Evolutionary conservation across 2,797 vertebrate genomes (phyloP), one percentile per base, ranked within the genome.

Genomic region (Apogon talboti): DNA sequence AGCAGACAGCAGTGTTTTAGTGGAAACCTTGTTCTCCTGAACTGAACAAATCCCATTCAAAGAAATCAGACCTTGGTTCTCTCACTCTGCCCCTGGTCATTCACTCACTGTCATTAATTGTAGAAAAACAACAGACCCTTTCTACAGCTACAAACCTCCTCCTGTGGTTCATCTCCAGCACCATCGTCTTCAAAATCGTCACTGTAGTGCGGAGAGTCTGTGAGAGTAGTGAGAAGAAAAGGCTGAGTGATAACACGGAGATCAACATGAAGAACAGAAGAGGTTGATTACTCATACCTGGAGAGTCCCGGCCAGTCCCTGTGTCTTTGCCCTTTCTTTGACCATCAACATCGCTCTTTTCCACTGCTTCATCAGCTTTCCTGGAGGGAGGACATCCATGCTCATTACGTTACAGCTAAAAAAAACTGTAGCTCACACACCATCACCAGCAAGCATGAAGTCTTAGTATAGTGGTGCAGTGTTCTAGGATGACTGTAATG

Each of bases 111-210:
- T 28, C 24, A 28, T 28, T 28, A 28, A 3, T 2, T 24, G 2
- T 28, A 28, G 24, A 28, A 28, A 3, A 28, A 28, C 18, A 49
- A 38, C 43, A 40, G 24, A 28, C 13, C 30, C 4, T 40, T 30
- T 42, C 18, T 28, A n/a, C 0, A 47, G 50, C 6, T 49, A 71
- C 83, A 68, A 55, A 91, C 91, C 90, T 86, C 72, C 13, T 83
- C 69, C 19, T 55, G 37, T 24, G 24, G 63, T 59, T 85, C 67
- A 40, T 77, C 82, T n/a, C 7, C 63, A 1, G 73, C 72, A 5
- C 75, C 74, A 8, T 92, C 91, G 12, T 91, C 91, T 66, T 94
- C 90, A 87, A 93, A 94, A 52, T 93, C 90, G 10, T 93, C 90
- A 52, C 92, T 94, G 79, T 93, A 91, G 50, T 88, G 74, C 15